These are phyloP conservation scores for Metopolophium dirhodum DNA, from an alignment of 1,140 invertebrate genomes.

Conservation along the genomic window DNA sequence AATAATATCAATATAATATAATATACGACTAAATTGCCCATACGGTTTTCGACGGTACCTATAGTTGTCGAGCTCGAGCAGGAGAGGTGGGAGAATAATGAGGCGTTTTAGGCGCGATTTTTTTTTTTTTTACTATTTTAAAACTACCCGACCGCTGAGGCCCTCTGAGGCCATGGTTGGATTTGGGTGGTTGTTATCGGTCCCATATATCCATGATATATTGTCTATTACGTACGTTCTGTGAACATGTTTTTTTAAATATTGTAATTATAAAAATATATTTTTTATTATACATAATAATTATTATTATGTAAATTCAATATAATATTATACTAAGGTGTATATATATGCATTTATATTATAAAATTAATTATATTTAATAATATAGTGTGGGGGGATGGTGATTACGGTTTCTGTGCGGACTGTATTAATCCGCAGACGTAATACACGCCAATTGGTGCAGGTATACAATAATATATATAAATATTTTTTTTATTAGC, in stretches of 20 bases:
- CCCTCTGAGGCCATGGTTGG: neutral
- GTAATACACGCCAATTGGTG: neutral
- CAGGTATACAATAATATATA: neutral
- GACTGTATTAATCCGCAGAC: neutral
- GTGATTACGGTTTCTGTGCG: neutral
- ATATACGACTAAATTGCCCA: neutral
- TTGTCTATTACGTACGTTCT: slow-evolving; percentile 58
- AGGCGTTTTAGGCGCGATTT: neutral
- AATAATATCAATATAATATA: neutral
- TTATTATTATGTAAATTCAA: neutral
- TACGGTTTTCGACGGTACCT: neutral
- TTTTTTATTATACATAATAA: slow-evolving; percentile 15
- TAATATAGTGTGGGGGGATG: neutral
- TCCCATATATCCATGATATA: slow-evolving; percentile 59
- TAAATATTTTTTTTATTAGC: no score
- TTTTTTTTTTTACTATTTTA: slow-evolving; percentile 53
- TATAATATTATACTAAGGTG: neutral
- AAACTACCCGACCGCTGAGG: slow-evolving; percentile 27
- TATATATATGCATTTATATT: neutral
- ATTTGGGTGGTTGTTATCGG: slow-evolving; percentile 42
- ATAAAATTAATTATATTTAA: neutral
- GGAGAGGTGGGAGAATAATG: neutral
- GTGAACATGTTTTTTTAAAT: slow-evolving; percentile 52
- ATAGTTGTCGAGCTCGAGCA: neutral
- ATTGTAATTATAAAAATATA: slow-evolving; percentile 19